Evolutionary conservation across 92 coral and sea anemone species (phyloP).

Genomic region (Paramuricea clavata): DNA sequence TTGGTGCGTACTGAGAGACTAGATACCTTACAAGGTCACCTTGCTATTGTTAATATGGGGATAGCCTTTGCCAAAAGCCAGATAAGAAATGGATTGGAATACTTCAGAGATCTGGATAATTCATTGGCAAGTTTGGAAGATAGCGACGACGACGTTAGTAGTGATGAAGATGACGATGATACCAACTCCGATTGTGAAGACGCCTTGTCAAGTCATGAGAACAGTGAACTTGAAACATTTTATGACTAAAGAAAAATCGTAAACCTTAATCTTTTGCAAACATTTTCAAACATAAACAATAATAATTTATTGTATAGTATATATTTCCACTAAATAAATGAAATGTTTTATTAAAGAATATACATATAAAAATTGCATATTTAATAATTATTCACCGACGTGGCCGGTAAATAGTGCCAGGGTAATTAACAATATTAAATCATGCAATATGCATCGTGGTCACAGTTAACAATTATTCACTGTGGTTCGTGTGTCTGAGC

Average conservation of each 20-base stretch:
- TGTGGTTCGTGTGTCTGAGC: no score
- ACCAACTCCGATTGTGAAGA: not conserved
- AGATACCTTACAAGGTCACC: slow-evolving; percentile 15
- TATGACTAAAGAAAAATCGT: not conserved
- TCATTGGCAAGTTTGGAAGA: not conserved
- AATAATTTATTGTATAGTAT: no score
- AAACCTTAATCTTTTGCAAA: no score
- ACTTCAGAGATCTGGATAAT: not conserved
- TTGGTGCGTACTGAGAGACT: not conserved
- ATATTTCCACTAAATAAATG: no score
- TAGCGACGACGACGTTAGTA: not conserved
- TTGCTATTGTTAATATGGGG: slow-evolving; percentile 6
- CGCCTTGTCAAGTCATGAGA: not conserved
- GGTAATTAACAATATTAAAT: no score
- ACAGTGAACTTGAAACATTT: not conserved
- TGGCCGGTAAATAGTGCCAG: no score
- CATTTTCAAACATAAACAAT: no score
- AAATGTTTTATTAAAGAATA: no score
- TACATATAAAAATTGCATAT: no score
- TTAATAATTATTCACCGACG: not conserved
- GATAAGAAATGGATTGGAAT: not conserved
- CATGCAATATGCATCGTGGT: no score
- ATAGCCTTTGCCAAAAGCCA: slow-evolving; percentile 15
- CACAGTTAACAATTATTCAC: no score
- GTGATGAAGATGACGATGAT: slow-evolving; percentile 11